Evolutionary conservation across 2,113 vertebrate genomes (phyloP), one percentile per base, ranked within the genome.

Genomic region (Saccopteryx leptura): DNA sequence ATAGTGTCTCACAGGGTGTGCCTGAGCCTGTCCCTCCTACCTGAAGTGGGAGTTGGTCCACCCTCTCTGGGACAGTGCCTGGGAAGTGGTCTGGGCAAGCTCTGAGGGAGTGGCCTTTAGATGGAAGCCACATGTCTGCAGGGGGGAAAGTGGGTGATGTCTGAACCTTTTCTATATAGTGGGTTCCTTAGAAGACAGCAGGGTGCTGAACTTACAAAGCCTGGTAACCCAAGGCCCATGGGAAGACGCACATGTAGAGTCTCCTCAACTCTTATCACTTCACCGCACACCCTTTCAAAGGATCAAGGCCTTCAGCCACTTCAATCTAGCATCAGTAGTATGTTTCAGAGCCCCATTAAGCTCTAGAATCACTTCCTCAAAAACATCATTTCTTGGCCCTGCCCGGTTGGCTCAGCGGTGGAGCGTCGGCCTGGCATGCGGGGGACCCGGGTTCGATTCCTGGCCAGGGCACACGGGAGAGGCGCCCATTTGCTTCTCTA

Each of bases 301-400:
- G 10, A 26, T 76, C 61, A 65, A 65, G 69, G 18, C 33, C 91
- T 71, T 85, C 31, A 72, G 26, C 87, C 60, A 1, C 33, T 81
- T 82, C 18, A 58, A 6, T 71, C 28, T 58, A n/a, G 15, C 82
- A 33, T 28, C 52, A 46, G 21, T 54, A 8, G 46, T 66, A 31
- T 74, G 58, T 93, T 80, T 93, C 46, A 90, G 75, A 91, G 56
- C 68, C 31, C 17, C 79, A 0, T 48, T 74, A 71, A 75, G 50
- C 31, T 90, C 60, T 88, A 52, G 71, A 88, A 85, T 54, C 65
- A 66, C 97, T 84, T 97, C 88, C 71, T 83, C 83, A 83, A 39
- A 39, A 39, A 39, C 39, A 54, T 93, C 72, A 80, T 61, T 92
- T 97, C 79, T 52, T 91, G n/a, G n/a, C n/a, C n/a, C n/a, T n/a